Base-by-base conservation (phyloP, 23 tunicate species). In the Trididemnum nubilum region DNA sequence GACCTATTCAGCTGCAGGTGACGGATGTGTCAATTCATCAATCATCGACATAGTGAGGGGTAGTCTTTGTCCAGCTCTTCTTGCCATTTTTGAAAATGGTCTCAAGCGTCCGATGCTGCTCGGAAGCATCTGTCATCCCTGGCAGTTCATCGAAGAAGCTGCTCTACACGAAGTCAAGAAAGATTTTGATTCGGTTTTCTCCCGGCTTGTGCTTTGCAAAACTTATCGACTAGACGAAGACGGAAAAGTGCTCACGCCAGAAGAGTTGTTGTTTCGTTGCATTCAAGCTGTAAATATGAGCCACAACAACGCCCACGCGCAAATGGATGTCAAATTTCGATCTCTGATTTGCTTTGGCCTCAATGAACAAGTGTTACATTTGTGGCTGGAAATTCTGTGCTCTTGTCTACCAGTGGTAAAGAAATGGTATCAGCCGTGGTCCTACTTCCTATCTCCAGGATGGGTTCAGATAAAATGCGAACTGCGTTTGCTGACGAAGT, bases 351-450 rank as follows among this genome's bases (percentile, higher is more conserved):
- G 97, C 77, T 72, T 65, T 50, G 97, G 91, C 2, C 81, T 92
- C 22, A 88, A 86, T 86, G 97, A 92, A 59, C 97, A 92, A 82
- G 97, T 92, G 3, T 84, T 92, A 27, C 97, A 92, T 49, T 27
- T 92, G 38, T 92, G 97, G 97, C 79, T 86, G 24, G 97, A 92
- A 83, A 77, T 82, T 58, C 58, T 92, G 27, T 92, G 97, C 34
- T 83, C 91, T 7, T 92, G 87, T 40, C 61, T 80, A 4, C 82
- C 87, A 0, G 85, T 92, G 24, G 97, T 92, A 0, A 50, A 83
- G 61, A 92, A 92, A 59, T 92, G 97, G 97, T 92, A 92, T 83
- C 91, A 92, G 40, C 97, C 97, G 0, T 92, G 97, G 97, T 92
- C 97, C 0, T 92, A 71, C 58, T 71, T 92, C 25, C 37, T 86